Percentiles rank a stretch among this genome's conserved stretches.
These are phyloP conservation scores for Desmodus rotundus DNA, from an alignment of 2,113 vertebrate genomes.

Conservation along the genomic window DNA sequence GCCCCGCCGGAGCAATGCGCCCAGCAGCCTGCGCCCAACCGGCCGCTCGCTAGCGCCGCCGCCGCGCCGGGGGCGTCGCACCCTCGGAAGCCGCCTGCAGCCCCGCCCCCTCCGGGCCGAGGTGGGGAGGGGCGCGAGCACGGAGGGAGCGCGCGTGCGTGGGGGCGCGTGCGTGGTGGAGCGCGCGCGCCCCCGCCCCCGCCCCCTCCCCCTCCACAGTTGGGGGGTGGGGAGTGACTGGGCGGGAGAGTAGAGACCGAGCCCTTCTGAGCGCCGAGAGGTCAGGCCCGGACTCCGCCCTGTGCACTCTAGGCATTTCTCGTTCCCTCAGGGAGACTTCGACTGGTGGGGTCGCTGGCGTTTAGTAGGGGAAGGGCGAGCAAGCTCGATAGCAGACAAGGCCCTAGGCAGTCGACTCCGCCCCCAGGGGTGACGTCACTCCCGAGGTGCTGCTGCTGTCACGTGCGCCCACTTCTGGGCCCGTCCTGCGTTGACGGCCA, in stretches of 20 bases:
- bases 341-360: not conserved
- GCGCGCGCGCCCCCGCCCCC: slow-evolving; percentile 61
- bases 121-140: slow-evolving; percentile 61
- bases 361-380: not conserved
- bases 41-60: slow-evolving; percentile 59
- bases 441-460: slow-evolving; percentile 57
- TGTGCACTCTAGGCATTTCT: not conserved
- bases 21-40: slow-evolving; percentile 13
- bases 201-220: slow-evolving; percentile 4
- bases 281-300: not conserved
- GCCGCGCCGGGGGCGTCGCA: slow-evolving; percentile 68
- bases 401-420: slow-evolving; percentile 39
- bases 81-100: slow-evolving; percentile 64
- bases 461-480: slow-evolving; percentile 61
- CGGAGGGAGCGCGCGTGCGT: slow-evolving; percentile 62
- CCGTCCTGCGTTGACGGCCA: slow-evolving; percentile 19
- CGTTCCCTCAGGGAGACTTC: not conserved
- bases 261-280: rapidly evolving
- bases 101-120: slow-evolving; percentile 66
- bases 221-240: slow-evolving; percentile 30
- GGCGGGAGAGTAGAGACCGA: not conserved
- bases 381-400: not conserved
- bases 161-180: slow-evolving; percentile 67
- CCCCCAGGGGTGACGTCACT: slow-evolving; percentile 66
- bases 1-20: slow-evolving; percentile 27